A percentile compares a stretch with the other conserved stretches of the same genome.
These are phyloP conservation scores for Ceriagrion tenellum DNA, from an alignment of 2,888 invertebrate species.

Conservation along the genomic window DNA sequence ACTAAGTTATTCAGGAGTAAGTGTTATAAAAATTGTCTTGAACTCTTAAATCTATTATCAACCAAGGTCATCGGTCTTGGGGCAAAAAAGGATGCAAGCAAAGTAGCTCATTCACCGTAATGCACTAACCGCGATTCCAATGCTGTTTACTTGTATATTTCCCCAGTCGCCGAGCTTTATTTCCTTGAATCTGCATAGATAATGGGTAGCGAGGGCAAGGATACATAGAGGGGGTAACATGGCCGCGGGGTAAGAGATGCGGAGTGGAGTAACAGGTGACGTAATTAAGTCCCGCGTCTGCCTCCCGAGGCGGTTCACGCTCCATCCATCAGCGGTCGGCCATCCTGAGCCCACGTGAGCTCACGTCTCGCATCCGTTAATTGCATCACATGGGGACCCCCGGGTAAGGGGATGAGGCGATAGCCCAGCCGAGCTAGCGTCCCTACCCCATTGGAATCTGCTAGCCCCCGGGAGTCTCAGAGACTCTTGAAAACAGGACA, in stretches of 20 bases:
- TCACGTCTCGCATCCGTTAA: conserved; percentile 13
- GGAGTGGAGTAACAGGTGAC: background rate
- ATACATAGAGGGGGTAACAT: background rate
- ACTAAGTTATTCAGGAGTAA: too few species aligned
- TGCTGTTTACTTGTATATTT: background rate
- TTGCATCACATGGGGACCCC: conserved; percentile 33
- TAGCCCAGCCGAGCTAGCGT: background rate
- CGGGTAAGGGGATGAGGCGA: background rate
- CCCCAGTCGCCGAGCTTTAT: background rate
- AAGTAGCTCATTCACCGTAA: too few species aligned
- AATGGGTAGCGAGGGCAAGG: background rate
- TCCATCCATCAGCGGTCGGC: background rate
- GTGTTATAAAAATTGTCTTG: too few species aligned
- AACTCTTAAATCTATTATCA: too few species aligned
- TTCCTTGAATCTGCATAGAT: background rate
- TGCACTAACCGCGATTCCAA: background rate
- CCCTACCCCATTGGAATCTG: background rate
- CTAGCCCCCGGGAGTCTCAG: background rate
- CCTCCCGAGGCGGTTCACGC: background rate
- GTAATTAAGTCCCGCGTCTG: background rate
- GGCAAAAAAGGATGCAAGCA: too few species aligned
- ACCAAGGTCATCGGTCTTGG: too few species aligned
- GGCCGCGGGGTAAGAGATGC: background rate
- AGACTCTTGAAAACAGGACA: background rate
- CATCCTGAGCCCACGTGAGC: background rate